These are phyloP conservation scores for Chaetops frenatus DNA, from an alignment of 2,113 vertebrate genomes.

Conservation along the genomic window DNA sequence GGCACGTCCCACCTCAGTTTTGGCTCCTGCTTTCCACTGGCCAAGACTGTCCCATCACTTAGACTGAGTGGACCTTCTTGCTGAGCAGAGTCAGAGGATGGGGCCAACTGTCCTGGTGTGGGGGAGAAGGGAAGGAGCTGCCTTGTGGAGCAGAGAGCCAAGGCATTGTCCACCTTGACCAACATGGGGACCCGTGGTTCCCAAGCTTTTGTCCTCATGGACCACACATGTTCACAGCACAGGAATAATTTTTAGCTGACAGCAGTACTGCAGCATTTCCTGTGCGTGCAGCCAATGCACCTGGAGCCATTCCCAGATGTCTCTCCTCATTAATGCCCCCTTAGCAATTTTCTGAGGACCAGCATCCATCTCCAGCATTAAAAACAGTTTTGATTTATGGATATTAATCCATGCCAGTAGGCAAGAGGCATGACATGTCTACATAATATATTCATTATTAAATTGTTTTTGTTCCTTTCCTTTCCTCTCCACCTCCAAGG, in stretches of 20 bases:
- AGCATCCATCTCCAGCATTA: conserved; percentile 55
- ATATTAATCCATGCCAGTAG: conserved; percentile 40
- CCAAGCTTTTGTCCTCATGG: not conserved
- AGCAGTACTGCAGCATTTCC: not conserved
- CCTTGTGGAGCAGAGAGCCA: not conserved
- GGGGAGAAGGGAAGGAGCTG: not conserved
- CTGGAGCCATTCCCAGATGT: conserved; percentile 44
- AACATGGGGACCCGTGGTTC: not conserved
- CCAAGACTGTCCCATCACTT: not conserved
- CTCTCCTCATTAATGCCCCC: conserved; percentile 51
- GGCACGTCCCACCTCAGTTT: not conserved
- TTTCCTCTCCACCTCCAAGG: not conserved
- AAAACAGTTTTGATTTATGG: conserved; percentile 63
- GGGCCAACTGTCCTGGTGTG: not conserved
- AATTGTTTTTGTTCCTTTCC: conserved; percentile 10
- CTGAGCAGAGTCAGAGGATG: not conserved
- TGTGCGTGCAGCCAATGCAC: not conserved
- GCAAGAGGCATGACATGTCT: conserved; percentile 43
- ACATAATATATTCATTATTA: conserved; percentile 47
- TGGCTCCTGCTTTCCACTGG: not conserved
- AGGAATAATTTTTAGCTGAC: conserved; percentile 22
- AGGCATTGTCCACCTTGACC: not conserved
- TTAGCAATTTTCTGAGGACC: conserved; percentile 44
- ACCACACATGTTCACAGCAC: not conserved
- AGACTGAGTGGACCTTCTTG: not conserved